A percentile compares a stretch with the other conserved stretches of the same genome.
Evolutionary conservation across 2,888 invertebrate species (phyloP).

Genomic region (Pandemis heparana): DNA sequence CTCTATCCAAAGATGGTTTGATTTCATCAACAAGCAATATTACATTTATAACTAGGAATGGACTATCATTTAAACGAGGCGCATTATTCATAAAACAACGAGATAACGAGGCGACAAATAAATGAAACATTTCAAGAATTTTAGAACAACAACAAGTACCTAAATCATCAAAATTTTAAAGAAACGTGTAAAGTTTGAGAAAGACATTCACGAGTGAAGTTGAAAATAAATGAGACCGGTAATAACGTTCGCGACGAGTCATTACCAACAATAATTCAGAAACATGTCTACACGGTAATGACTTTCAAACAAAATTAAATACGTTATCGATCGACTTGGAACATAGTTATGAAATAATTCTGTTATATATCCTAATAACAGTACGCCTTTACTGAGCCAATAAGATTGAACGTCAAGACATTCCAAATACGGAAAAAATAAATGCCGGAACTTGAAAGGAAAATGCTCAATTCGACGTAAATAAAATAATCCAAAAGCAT

Average conservation of each 20-base stretch:
- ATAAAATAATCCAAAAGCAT: slow-evolving; percentile 39
- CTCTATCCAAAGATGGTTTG: no score
- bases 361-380: neutral
- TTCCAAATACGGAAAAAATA: slow-evolving; percentile 14
- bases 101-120: no score
- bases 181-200: neutral
- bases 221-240: slow-evolving; percentile 19
- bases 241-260: slow-evolving; percentile 21
- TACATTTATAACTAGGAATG: no score
- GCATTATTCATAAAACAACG: no score
- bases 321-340: neutral
- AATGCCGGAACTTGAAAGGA: slow-evolving; percentile 16
- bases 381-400: slow-evolving; percentile 6
- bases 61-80: no score
- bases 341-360: slow-evolving; percentile 10
- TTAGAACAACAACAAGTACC: neutral
- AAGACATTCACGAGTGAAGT: neutral
- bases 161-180: neutral
- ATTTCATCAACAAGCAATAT: no score
- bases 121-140: neutral
- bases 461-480: slow-evolving; percentile 34
- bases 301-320: slow-evolving; percentile 14
- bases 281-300: neutral
- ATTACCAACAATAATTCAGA: slow-evolving; percentile 16
- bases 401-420: slow-evolving; percentile 13